Conservation (phyloP, 2,888 invertebrate genomes). For the Epinotia demarniana region DNA sequence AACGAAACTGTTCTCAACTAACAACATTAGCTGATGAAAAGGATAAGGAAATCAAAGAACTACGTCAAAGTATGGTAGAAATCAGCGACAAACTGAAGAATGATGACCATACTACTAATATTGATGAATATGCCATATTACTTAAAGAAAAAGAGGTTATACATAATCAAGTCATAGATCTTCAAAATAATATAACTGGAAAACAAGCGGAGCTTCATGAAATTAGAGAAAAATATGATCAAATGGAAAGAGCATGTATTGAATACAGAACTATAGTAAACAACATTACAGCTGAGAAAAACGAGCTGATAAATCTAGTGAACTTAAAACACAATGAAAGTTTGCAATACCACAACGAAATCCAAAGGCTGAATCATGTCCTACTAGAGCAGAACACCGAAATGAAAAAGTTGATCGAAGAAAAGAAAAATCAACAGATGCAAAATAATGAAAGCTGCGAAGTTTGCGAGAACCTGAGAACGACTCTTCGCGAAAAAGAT, state of each 20-base stretch:
- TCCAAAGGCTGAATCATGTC: slow-evolving; percentile 89
- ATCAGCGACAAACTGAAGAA: slow-evolving; percentile 66
- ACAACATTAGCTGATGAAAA: slow-evolving; percentile 59
- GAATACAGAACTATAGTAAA: slow-evolving; percentile 68
- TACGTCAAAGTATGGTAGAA: slow-evolving; percentile 69
- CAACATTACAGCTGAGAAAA: slow-evolving; percentile 82
- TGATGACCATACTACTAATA: slow-evolving; percentile 60
- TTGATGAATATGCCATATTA: slow-evolving; percentile 66
- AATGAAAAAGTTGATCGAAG: slow-evolving; percentile 66
- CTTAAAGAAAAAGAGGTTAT: slow-evolving; percentile 64
- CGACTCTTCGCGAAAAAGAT: slow-evolving; percentile 72
- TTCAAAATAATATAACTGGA: slow-evolving; percentile 56
- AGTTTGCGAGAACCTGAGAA: slow-evolving; percentile 65
- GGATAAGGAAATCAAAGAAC: slow-evolving; percentile 73
- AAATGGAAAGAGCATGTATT: slow-evolving; percentile 59
- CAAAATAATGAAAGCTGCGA: slow-evolving; percentile 59
- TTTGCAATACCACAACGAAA: slow-evolving; percentile 92
- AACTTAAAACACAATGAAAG: slow-evolving; percentile 94
- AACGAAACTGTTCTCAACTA: slow-evolving; percentile 55
- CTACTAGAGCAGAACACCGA: slow-evolving; percentile 81
- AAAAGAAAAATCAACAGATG: slow-evolving; percentile 60
- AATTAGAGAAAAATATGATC: slow-evolving; percentile 56
- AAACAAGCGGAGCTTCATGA: slow-evolving; percentile 63
- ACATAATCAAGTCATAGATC: slow-evolving; percentile 60
- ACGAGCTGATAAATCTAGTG: slow-evolving; percentile 88